A percentile compares a stretch with the other conserved stretches of the same genome.
phyloP scores from a whole-genome alignment of 2,797 vertebrate species.

The Hippopotamyrus pictus region DNA sequence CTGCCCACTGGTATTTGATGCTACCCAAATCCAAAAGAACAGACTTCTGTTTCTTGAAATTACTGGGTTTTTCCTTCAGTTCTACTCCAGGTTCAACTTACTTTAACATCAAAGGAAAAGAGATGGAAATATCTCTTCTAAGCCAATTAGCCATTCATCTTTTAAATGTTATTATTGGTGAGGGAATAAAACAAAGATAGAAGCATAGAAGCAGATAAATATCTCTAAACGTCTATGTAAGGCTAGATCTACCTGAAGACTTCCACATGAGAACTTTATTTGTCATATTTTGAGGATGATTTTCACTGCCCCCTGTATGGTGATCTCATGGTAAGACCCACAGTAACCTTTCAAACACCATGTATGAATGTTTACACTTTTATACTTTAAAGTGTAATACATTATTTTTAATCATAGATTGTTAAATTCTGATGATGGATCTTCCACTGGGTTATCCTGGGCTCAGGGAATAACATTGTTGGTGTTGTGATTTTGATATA shows the following conservation, averaged over 20 bases:
- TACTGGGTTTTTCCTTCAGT: background rate
- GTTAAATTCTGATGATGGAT: background rate
- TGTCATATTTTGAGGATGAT: background rate
- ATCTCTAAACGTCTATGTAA: background rate
- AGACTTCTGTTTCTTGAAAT: background rate
- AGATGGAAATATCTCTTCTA: background rate
- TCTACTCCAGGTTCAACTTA: background rate
- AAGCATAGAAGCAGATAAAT: background rate
- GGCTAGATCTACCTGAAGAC: background rate
- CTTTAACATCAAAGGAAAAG: background rate
- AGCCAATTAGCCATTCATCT: background rate
- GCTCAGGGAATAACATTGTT: background rate
- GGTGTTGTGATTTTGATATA: background rate
- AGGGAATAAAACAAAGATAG: background rate
- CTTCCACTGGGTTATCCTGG: background rate
- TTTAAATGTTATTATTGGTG: background rate
- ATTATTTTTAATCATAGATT: background rate
- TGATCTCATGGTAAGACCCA: background rate
- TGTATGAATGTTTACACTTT: background rate
- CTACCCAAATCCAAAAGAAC: background rate
- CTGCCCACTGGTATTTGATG: background rate
- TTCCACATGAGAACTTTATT: background rate
- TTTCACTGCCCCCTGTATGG: background rate
- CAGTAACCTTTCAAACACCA: background rate
- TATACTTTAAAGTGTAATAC: background rate